Percentiles rank a stretch among this genome's conserved stretches.
These are phyloP conservation scores for Tachina grossa DNA, from an alignment of 2,888 invertebrate species.

Conservation along the genomic window DNA sequence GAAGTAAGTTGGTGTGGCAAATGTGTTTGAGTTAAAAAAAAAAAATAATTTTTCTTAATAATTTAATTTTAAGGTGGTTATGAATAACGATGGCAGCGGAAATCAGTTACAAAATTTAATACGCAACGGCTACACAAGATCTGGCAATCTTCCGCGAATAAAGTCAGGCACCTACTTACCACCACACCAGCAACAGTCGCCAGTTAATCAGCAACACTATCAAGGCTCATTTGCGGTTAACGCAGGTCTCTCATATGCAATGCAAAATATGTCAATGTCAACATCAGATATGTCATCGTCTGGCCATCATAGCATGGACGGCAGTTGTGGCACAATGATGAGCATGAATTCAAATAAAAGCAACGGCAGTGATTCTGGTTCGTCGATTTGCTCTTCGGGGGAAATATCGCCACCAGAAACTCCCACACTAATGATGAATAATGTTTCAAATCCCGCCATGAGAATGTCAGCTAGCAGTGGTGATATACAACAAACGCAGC, in stretches of 20 bases:
- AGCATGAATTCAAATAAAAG: conserved; percentile 79
- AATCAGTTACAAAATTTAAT: conserved; percentile 80
- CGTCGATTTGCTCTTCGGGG: conserved; percentile 82
- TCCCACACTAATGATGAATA: conserved; percentile 78
- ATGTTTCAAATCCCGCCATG: conserved; percentile 72
- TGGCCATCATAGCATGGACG: conserved; percentile 73
- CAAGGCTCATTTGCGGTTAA: conserved; percentile 78
- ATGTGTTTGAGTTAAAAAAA: not conserved
- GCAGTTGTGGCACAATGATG: conserved; percentile 70
- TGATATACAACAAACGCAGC: conserved; percentile 73
- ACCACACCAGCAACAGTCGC: conserved; percentile 78
- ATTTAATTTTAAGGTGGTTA: conserved; percentile 76
- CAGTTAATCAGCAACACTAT: conserved; percentile 78
- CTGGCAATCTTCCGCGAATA: conserved; percentile 79
- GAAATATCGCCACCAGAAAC: conserved; percentile 82
- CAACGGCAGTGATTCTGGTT: conserved; percentile 82
- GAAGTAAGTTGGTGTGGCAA: conserved; percentile 77
- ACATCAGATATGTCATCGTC: conserved; percentile 72
- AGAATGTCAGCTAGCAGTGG: conserved; percentile 71
- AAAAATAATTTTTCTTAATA: not conserved
- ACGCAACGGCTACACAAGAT: conserved; percentile 81
- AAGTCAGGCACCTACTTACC: conserved; percentile 80
- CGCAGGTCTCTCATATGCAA: conserved; percentile 74
- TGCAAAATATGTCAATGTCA: conserved; percentile 80
- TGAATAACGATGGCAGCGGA: conserved; percentile 78